phyloP scores from a whole-genome alignment of 2,113 vertebrate species.

The Gila orcuttii region DNA sequence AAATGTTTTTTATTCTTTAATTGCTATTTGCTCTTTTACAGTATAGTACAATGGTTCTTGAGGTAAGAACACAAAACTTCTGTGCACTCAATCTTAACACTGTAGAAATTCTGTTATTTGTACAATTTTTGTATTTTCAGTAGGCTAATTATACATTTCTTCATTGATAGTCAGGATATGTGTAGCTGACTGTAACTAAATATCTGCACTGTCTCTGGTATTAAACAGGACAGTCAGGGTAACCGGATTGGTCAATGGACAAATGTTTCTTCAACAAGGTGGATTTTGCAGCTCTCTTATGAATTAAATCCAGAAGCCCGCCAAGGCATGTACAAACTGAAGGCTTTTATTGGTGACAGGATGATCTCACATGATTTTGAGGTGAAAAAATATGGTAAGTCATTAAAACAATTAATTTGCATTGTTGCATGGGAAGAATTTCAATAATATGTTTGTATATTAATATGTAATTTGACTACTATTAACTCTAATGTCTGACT shows the following conservation, averaged over 20 bases:
- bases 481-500: not conserved
- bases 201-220: not conserved
- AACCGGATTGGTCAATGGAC: constrained; percentile 74
- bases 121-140: not conserved
- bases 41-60: constrained; percentile 61
- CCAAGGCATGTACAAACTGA: constrained; percentile 62
- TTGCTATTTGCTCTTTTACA: constrained; percentile 51
- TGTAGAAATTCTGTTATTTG: not conserved
- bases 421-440: too few relatives aligned
- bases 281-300: constrained; percentile 69
- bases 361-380: constrained; percentile 58
- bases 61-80: constrained; percentile 61
- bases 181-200: not conserved
- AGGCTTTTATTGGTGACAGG: not conserved
- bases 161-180: not conserved
- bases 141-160: not conserved
- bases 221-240: constrained; percentile 57
- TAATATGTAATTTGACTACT: too few relatives aligned
- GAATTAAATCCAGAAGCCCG: constrained; percentile 69
- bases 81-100: not conserved
- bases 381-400: constrained; percentile 73
- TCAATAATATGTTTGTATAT: too few relatives aligned
- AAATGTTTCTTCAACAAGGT: constrained; percentile 54
- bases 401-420: too few relatives aligned
- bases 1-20: not conserved